Conservation (phyloP, 2,888 invertebrate genomes). For the Itoplectis maculator region DNA sequence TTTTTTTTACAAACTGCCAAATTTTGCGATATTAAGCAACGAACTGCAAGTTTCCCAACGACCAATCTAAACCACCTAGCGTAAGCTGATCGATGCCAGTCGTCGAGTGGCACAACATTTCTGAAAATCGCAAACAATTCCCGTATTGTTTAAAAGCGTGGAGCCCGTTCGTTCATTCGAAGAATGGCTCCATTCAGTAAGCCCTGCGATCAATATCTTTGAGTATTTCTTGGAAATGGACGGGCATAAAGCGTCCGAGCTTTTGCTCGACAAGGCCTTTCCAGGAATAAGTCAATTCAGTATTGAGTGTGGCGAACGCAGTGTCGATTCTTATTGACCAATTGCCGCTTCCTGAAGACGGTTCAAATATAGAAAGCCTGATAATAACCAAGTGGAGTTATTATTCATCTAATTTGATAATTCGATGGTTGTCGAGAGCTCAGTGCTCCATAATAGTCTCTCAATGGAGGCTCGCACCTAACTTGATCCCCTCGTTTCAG, state of each 20-base stretch:
- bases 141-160: not conserved
- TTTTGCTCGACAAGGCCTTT: slow-evolving; percentile 10
- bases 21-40: too few species aligned
- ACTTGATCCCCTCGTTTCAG: slow-evolving; percentile 32
- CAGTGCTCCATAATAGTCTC: slow-evolving; percentile 23
- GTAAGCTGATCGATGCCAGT: not conserved
- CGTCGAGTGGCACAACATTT: not conserved
- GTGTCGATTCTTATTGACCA: not conserved
- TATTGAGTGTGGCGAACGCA: not conserved
- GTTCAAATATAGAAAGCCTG: slow-evolving; percentile 11
- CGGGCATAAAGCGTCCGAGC: not conserved
- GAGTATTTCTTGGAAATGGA: not conserved
- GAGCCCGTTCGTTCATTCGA: not conserved
- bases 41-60: too few species aligned
- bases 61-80: too few species aligned
- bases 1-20: too few species aligned
- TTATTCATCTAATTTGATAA: slow-evolving; percentile 52
- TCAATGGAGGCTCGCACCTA: slow-evolving; percentile 19
- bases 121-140: slow-evolving; percentile 4
- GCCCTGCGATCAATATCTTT: slow-evolving; percentile 15
- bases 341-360: slow-evolving; percentile 6
- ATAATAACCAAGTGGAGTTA: slow-evolving; percentile 10
- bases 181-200: not conserved
- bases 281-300: slow-evolving; percentile 1
- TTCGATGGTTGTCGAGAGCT: not conserved